Percentiles rank a stretch among this genome's conserved stretches.
Conservation (phyloP, 2,888 invertebrate genomes). For the Junonia oenone region DNA sequence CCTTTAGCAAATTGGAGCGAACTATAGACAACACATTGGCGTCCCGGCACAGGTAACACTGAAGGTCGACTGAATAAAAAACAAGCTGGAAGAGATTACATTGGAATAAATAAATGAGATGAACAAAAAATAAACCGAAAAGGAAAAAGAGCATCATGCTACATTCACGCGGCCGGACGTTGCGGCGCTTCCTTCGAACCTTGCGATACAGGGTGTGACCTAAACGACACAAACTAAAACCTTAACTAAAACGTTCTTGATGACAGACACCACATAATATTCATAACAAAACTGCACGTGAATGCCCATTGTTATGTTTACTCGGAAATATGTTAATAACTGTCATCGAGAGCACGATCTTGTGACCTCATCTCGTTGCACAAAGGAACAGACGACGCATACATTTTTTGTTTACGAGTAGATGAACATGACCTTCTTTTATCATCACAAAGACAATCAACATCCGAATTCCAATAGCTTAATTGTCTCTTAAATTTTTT, state of each 20-base stretch:
- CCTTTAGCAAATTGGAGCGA: conserved; percentile 42
- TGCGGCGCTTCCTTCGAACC: conserved; percentile 76
- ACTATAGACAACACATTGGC: conserved; percentile 57
- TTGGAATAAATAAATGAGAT: conserved; percentile 81
- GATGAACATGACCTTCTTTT: conserved; percentile 13
- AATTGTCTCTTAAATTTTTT: neutral
- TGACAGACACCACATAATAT: neutral
- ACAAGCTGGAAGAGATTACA: conserved; percentile 79
- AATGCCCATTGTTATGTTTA: conserved; percentile 35
- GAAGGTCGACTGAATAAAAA: conserved; percentile 80
- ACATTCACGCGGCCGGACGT: conserved; percentile 79
- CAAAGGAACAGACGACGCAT: conserved; percentile 64
- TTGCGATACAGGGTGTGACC: conserved; percentile 58
- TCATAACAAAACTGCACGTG: conserved; percentile 15
- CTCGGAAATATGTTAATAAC: conserved; percentile 43
- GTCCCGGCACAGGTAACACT: conserved; percentile 77
- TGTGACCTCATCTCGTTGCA: conserved; percentile 45
- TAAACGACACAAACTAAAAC: conserved; percentile 1
- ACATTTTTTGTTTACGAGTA: conserved; percentile 36
- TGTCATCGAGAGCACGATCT: conserved; percentile 44
- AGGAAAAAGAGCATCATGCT: conserved; percentile 74
- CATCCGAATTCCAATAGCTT: too few species aligned
- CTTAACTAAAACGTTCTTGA: neutral
- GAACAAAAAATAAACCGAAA: conserved; percentile 77
- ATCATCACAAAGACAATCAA: neutral